Percentiles rank a stretch among this genome's conserved stretches.
Conservation (phyloP, 2,888 invertebrate genomes). For the Drosophila mulleri region DNA sequence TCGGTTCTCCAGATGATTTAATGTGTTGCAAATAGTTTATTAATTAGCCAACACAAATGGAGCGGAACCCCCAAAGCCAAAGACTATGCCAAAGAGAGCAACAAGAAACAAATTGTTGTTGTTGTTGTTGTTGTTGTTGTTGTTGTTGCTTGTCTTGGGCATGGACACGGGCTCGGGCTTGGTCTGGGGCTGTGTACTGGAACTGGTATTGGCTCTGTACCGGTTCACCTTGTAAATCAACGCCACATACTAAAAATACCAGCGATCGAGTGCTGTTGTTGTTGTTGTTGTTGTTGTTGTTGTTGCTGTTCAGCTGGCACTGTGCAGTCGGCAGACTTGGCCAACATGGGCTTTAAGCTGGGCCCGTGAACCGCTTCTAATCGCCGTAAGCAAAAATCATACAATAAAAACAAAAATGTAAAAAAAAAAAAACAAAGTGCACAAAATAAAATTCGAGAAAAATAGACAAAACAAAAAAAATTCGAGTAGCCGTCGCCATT, state of each 20-base stretch:
- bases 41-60: constrained; percentile 35
- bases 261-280: constrained; percentile 58
- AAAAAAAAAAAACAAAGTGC: too few species aligned
- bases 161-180: constrained; percentile 9
- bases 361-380: constrained; percentile 59
- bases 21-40: constrained; percentile 30
- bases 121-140: background rate
- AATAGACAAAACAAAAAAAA: constrained; percentile 19
- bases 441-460: constrained; percentile 1
- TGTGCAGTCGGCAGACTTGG: constrained; percentile 54
- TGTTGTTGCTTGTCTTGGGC: constrained; percentile 7
- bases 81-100: constrained; percentile 31
- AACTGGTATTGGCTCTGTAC: constrained; percentile 74
- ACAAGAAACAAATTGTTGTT: constrained; percentile 16
- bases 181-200: constrained; percentile 39
- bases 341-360: constrained; percentile 44
- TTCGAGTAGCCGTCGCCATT: constrained; percentile 43
- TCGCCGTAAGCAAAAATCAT: constrained; percentile 18
- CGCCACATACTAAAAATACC: constrained; percentile 77
- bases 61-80: constrained; percentile 26
- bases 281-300: constrained; percentile 25
- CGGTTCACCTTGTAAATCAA: constrained; percentile 77
- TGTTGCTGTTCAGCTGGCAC: constrained; percentile 27
- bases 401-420: constrained; percentile 2
- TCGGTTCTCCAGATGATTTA: constrained; percentile 9